A percentile compares a stretch with the other conserved stretches of the same genome.
phyloP scores from a whole-genome alignment of 1,140 invertebrate species.

The Formica exsecta region DNA sequence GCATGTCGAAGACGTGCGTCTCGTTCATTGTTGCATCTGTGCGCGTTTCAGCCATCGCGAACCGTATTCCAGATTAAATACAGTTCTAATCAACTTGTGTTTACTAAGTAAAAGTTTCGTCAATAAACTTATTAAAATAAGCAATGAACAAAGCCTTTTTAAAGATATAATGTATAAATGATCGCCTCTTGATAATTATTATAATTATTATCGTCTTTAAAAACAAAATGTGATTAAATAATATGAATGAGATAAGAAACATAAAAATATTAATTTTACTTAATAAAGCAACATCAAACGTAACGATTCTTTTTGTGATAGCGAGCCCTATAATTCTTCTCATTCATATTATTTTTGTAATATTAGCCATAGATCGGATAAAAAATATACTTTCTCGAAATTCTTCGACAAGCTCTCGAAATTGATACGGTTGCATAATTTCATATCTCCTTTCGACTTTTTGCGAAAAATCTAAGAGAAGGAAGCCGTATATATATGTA shows the following conservation, averaged over 20 bases:
- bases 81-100: constrained; percentile 39
- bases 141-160: background rate
- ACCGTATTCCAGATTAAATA: constrained; percentile 37
- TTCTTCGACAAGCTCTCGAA: background rate
- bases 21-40: constrained; percentile 25
- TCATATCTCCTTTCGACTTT: background rate
- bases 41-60: constrained; percentile 20
- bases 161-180: background rate
- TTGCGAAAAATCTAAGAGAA: constrained; percentile 25
- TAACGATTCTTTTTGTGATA: background rate
- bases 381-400: background rate
- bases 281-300: background rate
- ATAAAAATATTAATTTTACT: background rate
- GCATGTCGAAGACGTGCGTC: constrained; percentile 46
- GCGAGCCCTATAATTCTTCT: background rate
- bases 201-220: background rate
- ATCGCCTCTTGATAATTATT: background rate
- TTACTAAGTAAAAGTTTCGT: background rate
- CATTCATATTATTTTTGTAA: background rate
- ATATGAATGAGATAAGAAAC: background rate
- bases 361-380: background rate
- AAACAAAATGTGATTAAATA: background rate
- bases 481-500: background rate
- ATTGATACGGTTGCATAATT: constrained; percentile 38
- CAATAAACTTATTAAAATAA: background rate